Percentiles rank a stretch among this genome's conserved stretches.
phyloP scores from a whole-genome alignment of 2,113 vertebrate genomes.

The Centropus unirufus region DNA sequence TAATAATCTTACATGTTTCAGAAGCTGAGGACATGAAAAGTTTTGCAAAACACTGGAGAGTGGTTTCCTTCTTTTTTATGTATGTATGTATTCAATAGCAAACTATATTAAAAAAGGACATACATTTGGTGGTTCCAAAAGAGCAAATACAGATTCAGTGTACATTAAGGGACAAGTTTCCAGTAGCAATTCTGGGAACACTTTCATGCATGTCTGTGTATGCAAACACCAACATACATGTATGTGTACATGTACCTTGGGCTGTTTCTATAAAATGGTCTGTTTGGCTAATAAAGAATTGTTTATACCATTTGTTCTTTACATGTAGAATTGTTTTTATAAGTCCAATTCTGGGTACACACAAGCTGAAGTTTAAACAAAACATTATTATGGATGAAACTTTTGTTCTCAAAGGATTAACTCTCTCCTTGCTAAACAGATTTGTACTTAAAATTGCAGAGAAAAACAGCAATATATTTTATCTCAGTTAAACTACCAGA shows the following conservation, averaged over 20 bases:
- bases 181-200: background rate
- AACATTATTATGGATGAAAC: background rate
- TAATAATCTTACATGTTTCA: constrained; percentile 25
- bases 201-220: background rate
- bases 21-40: constrained; percentile 35
- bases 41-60: background rate
- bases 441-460: background rate
- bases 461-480: background rate
- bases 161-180: background rate
- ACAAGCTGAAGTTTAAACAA: constrained; percentile 4
- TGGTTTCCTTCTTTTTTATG: background rate
- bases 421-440: background rate
- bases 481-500: background rate
- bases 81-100: background rate
- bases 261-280: background rate
- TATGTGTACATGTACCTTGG: background rate
- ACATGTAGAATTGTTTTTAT: background rate
- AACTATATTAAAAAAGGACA: background rate
- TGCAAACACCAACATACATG: background rate
- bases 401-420: background rate
- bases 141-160: background rate
- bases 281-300: background rate
- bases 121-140: background rate
- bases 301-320: constrained; percentile 22
- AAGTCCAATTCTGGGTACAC: background rate